Evolutionary conservation across 2,888 invertebrate genomes (phyloP), one percentile per base, ranked within the genome.

Genomic region (Drosophila bunnanda): DNA sequence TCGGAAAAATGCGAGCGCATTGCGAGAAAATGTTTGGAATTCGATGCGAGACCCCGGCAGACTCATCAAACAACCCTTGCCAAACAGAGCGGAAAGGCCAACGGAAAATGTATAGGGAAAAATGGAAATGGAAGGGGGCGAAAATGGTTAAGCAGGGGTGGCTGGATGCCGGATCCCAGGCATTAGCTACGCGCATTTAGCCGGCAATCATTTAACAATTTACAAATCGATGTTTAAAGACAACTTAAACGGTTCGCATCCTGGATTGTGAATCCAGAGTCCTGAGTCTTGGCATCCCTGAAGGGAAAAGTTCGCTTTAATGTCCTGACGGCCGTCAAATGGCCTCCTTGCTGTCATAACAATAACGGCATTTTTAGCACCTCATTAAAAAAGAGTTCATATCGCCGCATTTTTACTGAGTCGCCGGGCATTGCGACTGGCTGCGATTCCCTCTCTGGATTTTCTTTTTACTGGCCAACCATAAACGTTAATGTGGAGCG

Each of bases 201-300:
- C 79, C 82, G 77, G 84, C 84, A 89, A 91, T 91, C 90, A 81
- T 88, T 88, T 89, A 83, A 84, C 90, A 90, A 91, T 91, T 91
- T 88, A 85, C 91, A 91, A 91, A 91, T 91, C 90, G 91, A 90
- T 88, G 79, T 89, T 91, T 91, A 91, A 91, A 82, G 88, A 84
- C 78, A 79, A 75, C 79, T 88, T 81, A 75, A 87, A 54, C 60
- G 75, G 34, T 60, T 15, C 34, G 25, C 43, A 52, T 32, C 15
- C 30, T 15, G 50, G 28, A n/a, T 12, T 15, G 4, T 17, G 20
- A 9, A 28, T 30, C 15, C 30, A 10, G 28, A 13, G 39, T 50
- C 36, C 55, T 25, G 43, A 8, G 17, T 38, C 10, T 38, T 17
- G 25, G 32, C 46, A 22, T 28, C 22, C 30, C 17, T 10, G 1